Evolutionary conservation across 2,113 vertebrate genomes (phyloP), one percentile per base, ranked within the genome.

Genomic region (Mesocricetus auratus): DNA sequence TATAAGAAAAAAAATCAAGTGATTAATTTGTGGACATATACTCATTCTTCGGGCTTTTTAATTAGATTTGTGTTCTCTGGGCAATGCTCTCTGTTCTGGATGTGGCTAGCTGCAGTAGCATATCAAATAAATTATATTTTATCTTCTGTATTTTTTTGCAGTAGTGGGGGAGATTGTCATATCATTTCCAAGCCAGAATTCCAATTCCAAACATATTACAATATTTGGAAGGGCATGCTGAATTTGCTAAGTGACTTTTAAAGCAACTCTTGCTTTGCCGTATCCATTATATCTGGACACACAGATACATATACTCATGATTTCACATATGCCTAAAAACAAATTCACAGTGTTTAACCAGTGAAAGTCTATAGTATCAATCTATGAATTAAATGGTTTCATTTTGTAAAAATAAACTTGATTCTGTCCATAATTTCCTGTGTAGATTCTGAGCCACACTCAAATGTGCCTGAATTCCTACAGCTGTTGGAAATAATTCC

Each of bases 91-190:
- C 11, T 21, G 19, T 1, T 3, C 83, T 56, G 29, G 29, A 0
- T 94, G 19, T 83, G 58, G 96, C 82, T 96, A 50, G 68, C 95
- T 94, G 39, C 47, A 95, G 33, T 82, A 95, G 10, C 60, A 82
- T 92, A 82, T 74, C 93, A 97, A 98, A 98, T 98, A 96, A 97
- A 98, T 97, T 97, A 96, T 79, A 87, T 50, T 78, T 66, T 47
- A 66, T 86, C 19, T 66, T 33, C 16, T 68, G 19, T 47, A 47
- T 86, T 21, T 68, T 86, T 66, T 5, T 47, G 11, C 31, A 13
- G 2, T 33, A 22, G 45, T 50, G 4, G 1, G 60, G 77, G 96
- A 69, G 77, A 97, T 92, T 16, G 22, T 21, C 21, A 64, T 77
- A 77, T 47, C 17, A 50, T 64, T 36, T 64, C 19, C 21, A 50